These are phyloP conservation scores for Varanus salvator DNA, from an alignment of 2,113 vertebrate species.

Conservation along the genomic window DNA sequence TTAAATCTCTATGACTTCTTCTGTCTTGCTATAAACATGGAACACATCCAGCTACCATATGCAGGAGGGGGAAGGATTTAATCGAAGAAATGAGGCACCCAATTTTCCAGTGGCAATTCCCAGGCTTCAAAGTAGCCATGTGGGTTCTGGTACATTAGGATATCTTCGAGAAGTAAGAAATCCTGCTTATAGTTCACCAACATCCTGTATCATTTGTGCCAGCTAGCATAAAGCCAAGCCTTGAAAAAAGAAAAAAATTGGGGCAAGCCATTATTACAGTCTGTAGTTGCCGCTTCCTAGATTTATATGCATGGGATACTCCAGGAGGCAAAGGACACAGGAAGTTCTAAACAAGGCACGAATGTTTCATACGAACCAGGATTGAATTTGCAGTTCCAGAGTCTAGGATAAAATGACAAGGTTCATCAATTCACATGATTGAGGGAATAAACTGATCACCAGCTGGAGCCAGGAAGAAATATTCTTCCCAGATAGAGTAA, in stretches of 20 bases:
- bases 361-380: not conserved
- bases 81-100: not conserved
- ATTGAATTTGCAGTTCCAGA: slow-evolving; percentile 23
- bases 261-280: not conserved
- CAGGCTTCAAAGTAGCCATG: not conserved
- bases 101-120: not conserved
- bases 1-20: not conserved
- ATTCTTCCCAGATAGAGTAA: not conserved
- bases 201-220: not conserved
- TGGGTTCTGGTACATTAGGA: not conserved
- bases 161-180: not conserved
- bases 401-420: not conserved
- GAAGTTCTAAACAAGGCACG: slow-evolving; percentile 16
- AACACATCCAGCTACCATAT: not conserved
- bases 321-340: not conserved
- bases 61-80: not conserved
- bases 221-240: not conserved
- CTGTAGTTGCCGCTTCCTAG: slow-evolving; percentile 19
- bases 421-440: slow-evolving; percentile 24
- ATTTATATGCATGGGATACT: not conserved
- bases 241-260: too few species aligned
- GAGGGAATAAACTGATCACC: slow-evolving; percentile 28
- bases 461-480: not conserved
- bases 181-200: not conserved
- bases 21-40: not conserved